Evolutionary conservation across 2,113 vertebrate species (phyloP).

Genomic region (Gasterosteus aculeatus): DNA sequence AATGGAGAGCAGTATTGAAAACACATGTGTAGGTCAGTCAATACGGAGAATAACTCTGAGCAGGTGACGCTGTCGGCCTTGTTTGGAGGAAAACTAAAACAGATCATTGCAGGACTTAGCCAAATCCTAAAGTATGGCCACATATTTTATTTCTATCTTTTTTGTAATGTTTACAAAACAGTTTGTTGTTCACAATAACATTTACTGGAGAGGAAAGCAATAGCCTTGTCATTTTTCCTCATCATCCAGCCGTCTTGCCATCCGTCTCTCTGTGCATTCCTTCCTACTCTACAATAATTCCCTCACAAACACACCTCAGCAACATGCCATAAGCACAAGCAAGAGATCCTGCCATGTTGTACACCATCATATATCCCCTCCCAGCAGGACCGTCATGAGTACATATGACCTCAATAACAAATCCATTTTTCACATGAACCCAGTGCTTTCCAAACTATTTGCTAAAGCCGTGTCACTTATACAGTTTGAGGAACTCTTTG

Average conservation of each 20-base stretch:
- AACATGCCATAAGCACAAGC: conserved; percentile 32
- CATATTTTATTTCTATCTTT: neutral
- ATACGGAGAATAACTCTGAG: neutral
- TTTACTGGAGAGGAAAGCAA: neutral
- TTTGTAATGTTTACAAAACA: conserved; percentile 12
- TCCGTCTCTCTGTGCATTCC: conserved; percentile 20
- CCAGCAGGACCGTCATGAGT: conserved; percentile 44
- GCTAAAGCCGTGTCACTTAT: conserved; percentile 23
- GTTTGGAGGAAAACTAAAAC: neutral
- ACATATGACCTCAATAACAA: conserved; percentile 41
- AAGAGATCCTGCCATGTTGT: conserved; percentile 45
- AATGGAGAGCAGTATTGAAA: neutral
- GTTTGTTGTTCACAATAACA: conserved; percentile 1
- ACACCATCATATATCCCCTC: conserved; percentile 51
- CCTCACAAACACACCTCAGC: conserved; percentile 39
- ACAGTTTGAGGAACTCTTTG: conserved; percentile 44
- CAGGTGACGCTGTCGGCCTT: neutral
- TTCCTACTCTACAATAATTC: conserved; percentile 2
- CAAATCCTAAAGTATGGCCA: neutral
- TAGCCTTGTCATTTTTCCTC: conserved; percentile 10
- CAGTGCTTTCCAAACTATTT: conserved; percentile 38
- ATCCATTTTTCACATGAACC: conserved; percentile 58
- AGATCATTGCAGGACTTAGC: neutral
- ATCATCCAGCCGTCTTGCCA: conserved; percentile 11
- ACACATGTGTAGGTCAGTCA: neutral